phyloP scores from a whole-genome alignment of 2,797 vertebrate genomes.

The Girardinus metallicus region DNA sequence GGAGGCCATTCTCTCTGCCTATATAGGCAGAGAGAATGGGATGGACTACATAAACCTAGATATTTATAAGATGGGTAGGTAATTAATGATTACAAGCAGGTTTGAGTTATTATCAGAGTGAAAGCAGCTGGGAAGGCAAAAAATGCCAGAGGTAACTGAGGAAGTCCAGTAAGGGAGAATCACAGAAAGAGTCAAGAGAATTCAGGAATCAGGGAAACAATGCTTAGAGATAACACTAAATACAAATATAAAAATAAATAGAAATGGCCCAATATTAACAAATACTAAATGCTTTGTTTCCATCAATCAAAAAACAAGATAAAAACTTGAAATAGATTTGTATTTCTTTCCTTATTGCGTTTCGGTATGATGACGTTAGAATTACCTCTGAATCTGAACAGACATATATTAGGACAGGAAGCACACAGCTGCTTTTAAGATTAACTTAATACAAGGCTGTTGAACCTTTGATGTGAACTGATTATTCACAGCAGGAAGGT shows the following conservation, averaged over 20 bases:
- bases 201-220: background rate
- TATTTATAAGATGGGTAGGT: background rate
- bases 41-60: background rate
- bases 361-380: too few relatives aligned
- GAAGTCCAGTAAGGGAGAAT: background rate
- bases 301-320: background rate
- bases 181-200: background rate
- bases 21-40: background rate
- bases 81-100: background rate
- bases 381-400: background rate
- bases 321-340: too few relatives aligned
- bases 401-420: background rate
- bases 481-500: background rate
- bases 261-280: too few relatives aligned
- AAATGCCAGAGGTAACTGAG: background rate
- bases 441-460: background rate
- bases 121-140: background rate
- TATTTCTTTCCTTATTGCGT: too few relatives aligned
- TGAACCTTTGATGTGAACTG: background rate
- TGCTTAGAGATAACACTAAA: background rate
- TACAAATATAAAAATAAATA: background rate
- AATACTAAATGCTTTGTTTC: background rate
- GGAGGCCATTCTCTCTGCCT: too few relatives aligned
- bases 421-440: background rate
- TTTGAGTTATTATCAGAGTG: background rate